phyloP scores from a whole-genome alignment of 2,888 invertebrate genomes.

The Icerya purchasi region DNA sequence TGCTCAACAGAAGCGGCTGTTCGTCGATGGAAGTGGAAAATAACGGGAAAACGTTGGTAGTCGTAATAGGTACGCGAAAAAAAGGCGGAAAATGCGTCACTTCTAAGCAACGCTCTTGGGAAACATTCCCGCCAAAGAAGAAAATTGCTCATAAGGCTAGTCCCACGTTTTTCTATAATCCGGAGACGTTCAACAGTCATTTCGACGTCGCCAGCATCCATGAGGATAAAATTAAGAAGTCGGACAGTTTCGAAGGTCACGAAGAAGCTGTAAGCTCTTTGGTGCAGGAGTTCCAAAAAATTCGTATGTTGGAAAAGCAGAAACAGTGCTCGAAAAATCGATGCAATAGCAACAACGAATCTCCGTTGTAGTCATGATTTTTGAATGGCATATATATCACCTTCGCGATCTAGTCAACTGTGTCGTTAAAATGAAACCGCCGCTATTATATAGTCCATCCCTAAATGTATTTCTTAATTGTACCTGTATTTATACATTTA shows the following conservation, averaged over 20 bases:
- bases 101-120: constrained; percentile 39
- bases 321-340: constrained; percentile 1
- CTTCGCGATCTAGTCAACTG: too few species aligned
- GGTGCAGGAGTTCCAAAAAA: constrained; percentile 43
- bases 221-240: constrained; percentile 29
- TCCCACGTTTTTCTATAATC: constrained; percentile 18
- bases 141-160: constrained; percentile 17
- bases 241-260: constrained; percentile 45
- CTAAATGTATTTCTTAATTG: too few species aligned
- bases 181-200: constrained; percentile 22
- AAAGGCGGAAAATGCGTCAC: constrained; percentile 24
- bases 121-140: constrained; percentile 35
- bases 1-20: too few species aligned
- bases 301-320: constrained; percentile 29
- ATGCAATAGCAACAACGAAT: background rate
- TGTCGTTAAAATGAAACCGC: too few species aligned
- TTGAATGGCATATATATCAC: too few species aligned
- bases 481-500: too few species aligned
- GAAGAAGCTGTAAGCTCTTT: constrained; percentile 43
- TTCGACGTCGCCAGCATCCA: constrained; percentile 19
- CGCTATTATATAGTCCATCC: too few species aligned
- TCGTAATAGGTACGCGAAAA: constrained; percentile 24
- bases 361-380: too few species aligned
- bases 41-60: constrained; percentile 30
- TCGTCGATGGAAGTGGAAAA: constrained; percentile 7